Percentiles rank a stretch among this genome's conserved stretches.
Evolutionary conservation across 2,888 invertebrate genomes (phyloP).

Genomic region (Parapristionchus giblindavisi): DNA sequence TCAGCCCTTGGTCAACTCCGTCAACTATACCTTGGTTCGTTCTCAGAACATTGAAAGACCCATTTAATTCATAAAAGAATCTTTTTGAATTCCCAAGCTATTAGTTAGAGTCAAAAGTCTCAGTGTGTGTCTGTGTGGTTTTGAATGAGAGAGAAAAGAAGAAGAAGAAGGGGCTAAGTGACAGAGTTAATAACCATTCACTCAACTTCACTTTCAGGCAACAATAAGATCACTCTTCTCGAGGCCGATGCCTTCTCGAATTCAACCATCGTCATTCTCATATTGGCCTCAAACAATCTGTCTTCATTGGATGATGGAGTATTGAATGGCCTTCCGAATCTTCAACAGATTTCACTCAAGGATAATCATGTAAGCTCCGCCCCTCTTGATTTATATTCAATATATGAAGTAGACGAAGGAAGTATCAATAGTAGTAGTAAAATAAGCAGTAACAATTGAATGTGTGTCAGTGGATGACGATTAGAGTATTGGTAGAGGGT

Average conservation of each 20-base stretch:
- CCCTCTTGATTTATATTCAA: no score
- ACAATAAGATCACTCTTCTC: conserved; percentile 57
- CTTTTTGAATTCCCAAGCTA: conserved; percentile 13
- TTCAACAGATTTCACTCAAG: conserved; percentile 69
- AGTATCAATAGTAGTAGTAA: no score
- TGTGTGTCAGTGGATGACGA: conserved; percentile 29
- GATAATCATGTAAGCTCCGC: conserved; percentile 61
- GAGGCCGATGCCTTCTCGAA: conserved; percentile 64
- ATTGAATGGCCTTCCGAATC: conserved; percentile 55
- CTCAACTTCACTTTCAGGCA: conserved; percentile 32
- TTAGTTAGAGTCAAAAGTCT: no score
- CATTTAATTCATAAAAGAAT: not conserved
- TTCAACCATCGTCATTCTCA: conserved; percentile 62
- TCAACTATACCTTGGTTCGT: conserved; percentile 65
- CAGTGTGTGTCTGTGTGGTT: no score
- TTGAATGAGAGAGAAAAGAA: not conserved
- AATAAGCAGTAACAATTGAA: conserved; percentile 17
- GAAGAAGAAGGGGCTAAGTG: conserved; percentile 4
- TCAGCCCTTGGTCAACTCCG: conserved; percentile 58
- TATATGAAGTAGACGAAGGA: no score
- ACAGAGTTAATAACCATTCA: conserved; percentile 17
- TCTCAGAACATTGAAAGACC: not conserved
- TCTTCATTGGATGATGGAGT: conserved; percentile 53
- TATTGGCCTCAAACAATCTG: conserved; percentile 62
- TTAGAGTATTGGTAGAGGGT: no score